Percentiles rank a stretch among this genome's conserved stretches.
phyloP scores from a whole-genome alignment of 2,888 invertebrate species.

The Cryptocephalus moraei region DNA sequence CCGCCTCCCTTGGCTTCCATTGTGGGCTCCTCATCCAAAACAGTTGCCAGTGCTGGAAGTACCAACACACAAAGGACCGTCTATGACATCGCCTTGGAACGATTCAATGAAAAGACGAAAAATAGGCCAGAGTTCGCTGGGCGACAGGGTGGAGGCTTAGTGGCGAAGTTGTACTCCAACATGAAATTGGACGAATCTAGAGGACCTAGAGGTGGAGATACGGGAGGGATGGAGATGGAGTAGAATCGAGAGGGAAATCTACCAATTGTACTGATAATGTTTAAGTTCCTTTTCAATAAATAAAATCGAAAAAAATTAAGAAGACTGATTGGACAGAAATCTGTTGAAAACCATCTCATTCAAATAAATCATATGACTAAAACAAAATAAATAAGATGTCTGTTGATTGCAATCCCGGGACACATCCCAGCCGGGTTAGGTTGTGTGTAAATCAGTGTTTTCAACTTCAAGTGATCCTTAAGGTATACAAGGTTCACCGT shows the following conservation, averaged over 20 bases:
- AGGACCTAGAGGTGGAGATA: constrained; percentile 29
- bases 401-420: too few relatives aligned
- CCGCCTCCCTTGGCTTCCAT: constrained; percentile 50
- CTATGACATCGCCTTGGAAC: constrained; percentile 42
- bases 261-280: too few relatives aligned
- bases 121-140: constrained; percentile 50
- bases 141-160: constrained; percentile 42
- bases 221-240: constrained; percentile 28
- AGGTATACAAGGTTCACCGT: too few relatives aligned
- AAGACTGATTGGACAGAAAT: too few relatives aligned
- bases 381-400: too few relatives aligned
- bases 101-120: constrained; percentile 48
- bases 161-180: constrained; percentile 67
- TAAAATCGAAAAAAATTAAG: too few relatives aligned
- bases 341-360: too few relatives aligned
- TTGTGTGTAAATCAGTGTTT: too few relatives aligned
- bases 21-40: constrained; percentile 22
- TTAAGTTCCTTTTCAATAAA: too few relatives aligned
- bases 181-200: constrained; percentile 41
- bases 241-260: constrained; percentile 3
- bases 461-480: too few relatives aligned
- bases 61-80: constrained; percentile 39
- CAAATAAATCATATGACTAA: too few relatives aligned
- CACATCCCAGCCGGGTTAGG: too few relatives aligned
- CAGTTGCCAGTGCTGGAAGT: constrained; percentile 20